Evolutionary conservation across 2,888 invertebrate species (phyloP), one percentile per base, ranked within the genome.

Genomic region (Xanthia togata): DNA sequence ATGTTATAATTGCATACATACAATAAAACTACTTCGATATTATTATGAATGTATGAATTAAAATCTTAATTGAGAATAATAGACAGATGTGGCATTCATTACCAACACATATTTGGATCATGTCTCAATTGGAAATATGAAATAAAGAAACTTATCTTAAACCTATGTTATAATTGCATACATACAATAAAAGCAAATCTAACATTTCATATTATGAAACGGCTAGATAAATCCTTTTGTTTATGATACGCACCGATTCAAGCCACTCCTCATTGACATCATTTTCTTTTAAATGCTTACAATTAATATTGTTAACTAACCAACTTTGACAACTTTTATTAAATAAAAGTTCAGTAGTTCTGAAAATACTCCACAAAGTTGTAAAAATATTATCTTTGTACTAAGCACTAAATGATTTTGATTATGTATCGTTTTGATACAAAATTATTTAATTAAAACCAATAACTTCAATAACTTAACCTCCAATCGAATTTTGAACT

Each of bases 211-310:
- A 41, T 20, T 44, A 4, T 55, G 31, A 62, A 69, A 77, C 50
- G 75, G 78, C 55, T 41, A 41, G n/a, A 41, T 73, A 23, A 14
- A 73, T 41, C 41, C 57, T 63, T n/a, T 50, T 53, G 4, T 59
- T 65, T 47, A 57, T 38, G 31, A 78, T 69, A 70, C 20, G 38
- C 70, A 65, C 59, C 70, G 76, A 90, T 91, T 89, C 89, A 91
- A 92, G 89, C 88, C 87, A 88, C 85, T 84, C 89, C 84, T 87
- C 87, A 92, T 91, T 91, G 89, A 91, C 90, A 90, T 87, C 74
- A 83, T 83, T 88, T 89, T 83, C 59, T 69, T 72, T 65, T 44
- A 26, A 23, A 76, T 60, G 38, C 38, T 50, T 44, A 20, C 62
- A 73, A 63, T 31, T 35, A 50, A 62, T 44, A 55, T 60, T 67